Evolutionary conservation across 2,113 vertebrate genomes (phyloP).

Genomic region (Colistium nudipinnis): DNA sequence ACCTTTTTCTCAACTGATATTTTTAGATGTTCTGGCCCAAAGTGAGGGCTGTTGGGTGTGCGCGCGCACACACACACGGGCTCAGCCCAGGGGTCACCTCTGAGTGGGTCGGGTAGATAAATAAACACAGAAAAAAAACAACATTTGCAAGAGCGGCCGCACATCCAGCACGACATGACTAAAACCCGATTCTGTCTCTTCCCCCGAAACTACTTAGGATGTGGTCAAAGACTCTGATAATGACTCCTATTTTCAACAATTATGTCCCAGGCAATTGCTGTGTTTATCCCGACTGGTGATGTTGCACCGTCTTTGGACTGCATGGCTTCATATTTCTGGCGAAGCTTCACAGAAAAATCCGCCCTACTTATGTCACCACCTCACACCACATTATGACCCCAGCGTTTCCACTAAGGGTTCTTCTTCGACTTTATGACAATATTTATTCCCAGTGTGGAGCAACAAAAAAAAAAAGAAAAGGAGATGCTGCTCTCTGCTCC

Average conservation of each 20-base stretch:
- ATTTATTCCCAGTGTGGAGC: background rate
- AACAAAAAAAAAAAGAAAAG: background rate
- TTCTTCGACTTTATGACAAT: background rate
- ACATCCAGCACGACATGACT: constrained; percentile 58
- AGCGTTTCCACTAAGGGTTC: background rate
- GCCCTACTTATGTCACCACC: background rate
- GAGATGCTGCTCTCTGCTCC: constrained; percentile 3
- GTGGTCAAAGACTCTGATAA: constrained; percentile 66
- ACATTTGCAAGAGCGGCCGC: constrained; percentile 67
- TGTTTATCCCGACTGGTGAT: constrained; percentile 26
- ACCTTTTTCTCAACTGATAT: constrained; percentile 68
- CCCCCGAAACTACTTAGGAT: constrained; percentile 50
- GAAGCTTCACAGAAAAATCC: background rate
- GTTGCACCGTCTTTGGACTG: constrained; percentile 24
- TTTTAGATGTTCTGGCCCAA: constrained; percentile 69
- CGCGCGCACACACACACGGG: constrained; percentile 27
- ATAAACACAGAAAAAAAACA: constrained; percentile 74
- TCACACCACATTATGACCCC: constrained; percentile 3
- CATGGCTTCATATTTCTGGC: constrained; percentile 16
- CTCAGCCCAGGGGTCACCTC: constrained; percentile 69
- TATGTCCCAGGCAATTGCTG: constrained; percentile 34
- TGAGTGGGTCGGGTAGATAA: constrained; percentile 75
- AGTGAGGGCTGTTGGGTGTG: constrained; percentile 51
- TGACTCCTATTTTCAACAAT: constrained; percentile 54
- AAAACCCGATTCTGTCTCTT: constrained; percentile 31